These are phyloP conservation scores for Nematopogon swammerdamellus DNA, from an alignment of 2,888 invertebrate genomes.

Conservation along the genomic window DNA sequence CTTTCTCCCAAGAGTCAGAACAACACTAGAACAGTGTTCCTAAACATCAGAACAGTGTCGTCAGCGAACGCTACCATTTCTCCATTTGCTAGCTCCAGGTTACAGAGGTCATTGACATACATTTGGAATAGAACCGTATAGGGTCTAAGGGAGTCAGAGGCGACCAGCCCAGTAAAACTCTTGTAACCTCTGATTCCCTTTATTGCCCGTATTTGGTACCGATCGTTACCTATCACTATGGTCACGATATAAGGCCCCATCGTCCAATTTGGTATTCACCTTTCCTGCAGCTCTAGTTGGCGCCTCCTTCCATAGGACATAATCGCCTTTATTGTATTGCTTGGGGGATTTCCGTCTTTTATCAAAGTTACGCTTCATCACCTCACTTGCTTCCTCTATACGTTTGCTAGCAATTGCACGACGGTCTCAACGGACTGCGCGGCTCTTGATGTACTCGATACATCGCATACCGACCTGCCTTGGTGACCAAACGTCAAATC, in stretches of 20 bases:
- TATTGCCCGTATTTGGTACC: conserved; percentile 10
- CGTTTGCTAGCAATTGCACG: neutral
- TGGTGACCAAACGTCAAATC: too few relatives aligned
- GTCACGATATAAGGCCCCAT: conserved; percentile 8
- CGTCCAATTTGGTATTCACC: conserved; percentile 10
- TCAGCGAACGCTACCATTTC: too few relatives aligned
- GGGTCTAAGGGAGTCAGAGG: neutral
- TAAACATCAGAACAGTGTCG: too few relatives aligned
- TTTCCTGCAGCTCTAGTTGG: conserved; percentile 1
- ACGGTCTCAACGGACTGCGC: too few relatives aligned
- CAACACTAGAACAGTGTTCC: too few relatives aligned
- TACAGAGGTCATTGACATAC: too few relatives aligned
- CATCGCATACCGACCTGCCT: too few relatives aligned
- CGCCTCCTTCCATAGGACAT: conserved; percentile 2
- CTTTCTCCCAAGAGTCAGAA: too few relatives aligned
- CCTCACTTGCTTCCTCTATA: neutral
- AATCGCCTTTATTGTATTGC: conserved; percentile 5
- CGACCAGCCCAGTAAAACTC: conserved; percentile 10
- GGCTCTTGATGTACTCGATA: too few relatives aligned
- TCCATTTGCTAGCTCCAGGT: too few relatives aligned
- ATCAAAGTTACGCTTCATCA: conserved; percentile 3
- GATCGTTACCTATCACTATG: conserved; percentile 8
- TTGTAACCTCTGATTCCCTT: conserved; percentile 10
- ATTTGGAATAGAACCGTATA: too few relatives aligned
- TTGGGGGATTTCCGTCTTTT: neutral